Conservation (phyloP, 2,113 vertebrate genomes). For the Laticauda colubrina region DNA sequence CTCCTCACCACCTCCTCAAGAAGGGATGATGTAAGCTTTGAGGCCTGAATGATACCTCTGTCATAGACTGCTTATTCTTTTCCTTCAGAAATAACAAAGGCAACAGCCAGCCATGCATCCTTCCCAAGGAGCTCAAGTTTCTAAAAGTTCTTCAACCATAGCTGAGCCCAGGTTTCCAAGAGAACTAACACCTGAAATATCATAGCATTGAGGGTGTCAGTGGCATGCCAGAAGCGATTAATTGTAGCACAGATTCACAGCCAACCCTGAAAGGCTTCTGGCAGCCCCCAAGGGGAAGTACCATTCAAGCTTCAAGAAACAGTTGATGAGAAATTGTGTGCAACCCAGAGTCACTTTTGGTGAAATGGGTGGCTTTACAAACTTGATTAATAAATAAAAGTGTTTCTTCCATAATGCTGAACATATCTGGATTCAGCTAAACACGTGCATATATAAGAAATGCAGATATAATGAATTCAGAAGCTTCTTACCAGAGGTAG, state of each 20-base stretch:
- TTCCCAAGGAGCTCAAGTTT: constrained; percentile 21
- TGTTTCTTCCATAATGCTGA: background rate
- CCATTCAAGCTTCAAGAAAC: background rate
- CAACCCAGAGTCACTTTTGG: background rate
- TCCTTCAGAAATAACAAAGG: constrained; percentile 25
- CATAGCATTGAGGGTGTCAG: background rate
- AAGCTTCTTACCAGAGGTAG: background rate
- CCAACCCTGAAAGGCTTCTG: background rate
- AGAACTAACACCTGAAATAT: constrained; percentile 31
- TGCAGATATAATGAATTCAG: background rate
- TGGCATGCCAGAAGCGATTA: constrained; percentile 24
- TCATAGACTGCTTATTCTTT: background rate
- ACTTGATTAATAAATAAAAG: background rate
- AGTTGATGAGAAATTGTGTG: background rate
- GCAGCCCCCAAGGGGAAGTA: background rate
- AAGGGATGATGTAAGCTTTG: background rate
- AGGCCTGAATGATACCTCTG: constrained; percentile 15
- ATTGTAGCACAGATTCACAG: background rate
- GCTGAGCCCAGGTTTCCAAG: constrained; percentile 3
- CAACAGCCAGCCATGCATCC: background rate
- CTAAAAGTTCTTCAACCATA: constrained; percentile 22
- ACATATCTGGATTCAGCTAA: background rate
- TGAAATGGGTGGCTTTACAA: background rate
- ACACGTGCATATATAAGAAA: no score
- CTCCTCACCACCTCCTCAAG: background rate